Conservation (phyloP, 2,888 invertebrate species). For the Drosophila fulvimacula region DNA sequence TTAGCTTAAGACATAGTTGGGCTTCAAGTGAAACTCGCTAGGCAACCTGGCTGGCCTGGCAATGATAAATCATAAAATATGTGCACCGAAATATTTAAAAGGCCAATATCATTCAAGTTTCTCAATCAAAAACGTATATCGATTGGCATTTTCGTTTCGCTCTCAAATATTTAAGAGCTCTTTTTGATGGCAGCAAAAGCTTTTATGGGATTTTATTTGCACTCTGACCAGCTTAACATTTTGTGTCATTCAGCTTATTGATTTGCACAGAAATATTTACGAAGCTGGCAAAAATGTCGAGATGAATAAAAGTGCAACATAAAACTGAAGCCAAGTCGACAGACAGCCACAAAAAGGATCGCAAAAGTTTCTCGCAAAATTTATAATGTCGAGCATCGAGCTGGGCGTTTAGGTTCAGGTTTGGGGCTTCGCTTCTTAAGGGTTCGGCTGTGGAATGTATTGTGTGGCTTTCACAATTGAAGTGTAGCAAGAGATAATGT, state of each 20-base stretch:
- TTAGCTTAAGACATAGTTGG: neutral
- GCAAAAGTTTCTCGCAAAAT: conserved; percentile 47
- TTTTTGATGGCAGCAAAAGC: conserved; percentile 32
- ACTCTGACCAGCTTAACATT: conserved; percentile 48
- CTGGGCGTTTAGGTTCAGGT: conserved; percentile 27
- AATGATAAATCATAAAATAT: neutral
- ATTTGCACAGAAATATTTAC: conserved; percentile 35
- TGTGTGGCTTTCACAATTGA: conserved; percentile 68
- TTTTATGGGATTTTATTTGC: conserved; percentile 60
- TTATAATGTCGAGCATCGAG: conserved; percentile 45
- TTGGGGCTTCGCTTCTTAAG: conserved; percentile 13
- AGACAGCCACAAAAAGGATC: conserved; percentile 42
- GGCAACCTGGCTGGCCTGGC: neutral
- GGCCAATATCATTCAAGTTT: neutral
- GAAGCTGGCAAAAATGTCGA: conserved; percentile 58
- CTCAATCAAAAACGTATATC: conserved; percentile 2
- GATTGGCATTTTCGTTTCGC: conserved; percentile 22
- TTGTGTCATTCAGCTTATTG: conserved; percentile 45
- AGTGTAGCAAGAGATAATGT: conserved; percentile 69
- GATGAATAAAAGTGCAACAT: conserved; percentile 69
- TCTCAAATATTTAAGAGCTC: conserved; percentile 59
- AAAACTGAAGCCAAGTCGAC: conserved; percentile 59
- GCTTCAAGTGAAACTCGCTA: neutral
- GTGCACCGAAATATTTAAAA: neutral
- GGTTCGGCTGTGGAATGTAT: conserved; percentile 31